Evolutionary conservation across 2,888 invertebrate species (phyloP).

Genomic region (Acronicta psi): DNA sequence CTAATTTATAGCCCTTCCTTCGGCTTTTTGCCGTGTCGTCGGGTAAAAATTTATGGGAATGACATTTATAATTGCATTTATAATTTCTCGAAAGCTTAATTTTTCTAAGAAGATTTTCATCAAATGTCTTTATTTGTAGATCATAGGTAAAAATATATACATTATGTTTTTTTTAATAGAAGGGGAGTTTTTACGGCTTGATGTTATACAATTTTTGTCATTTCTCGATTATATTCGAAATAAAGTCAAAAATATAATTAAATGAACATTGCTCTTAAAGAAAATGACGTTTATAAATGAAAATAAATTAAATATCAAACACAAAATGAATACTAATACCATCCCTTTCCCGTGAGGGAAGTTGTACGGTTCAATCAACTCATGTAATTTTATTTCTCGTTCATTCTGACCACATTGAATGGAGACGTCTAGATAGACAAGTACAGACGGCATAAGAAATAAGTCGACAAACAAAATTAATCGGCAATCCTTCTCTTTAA

Average conservation of each 20-base stretch:
- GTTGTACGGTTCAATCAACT: conserved; percentile 48
- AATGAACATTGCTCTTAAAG: conserved; percentile 31
- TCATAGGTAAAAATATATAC: too few species aligned
- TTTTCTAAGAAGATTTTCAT: too few species aligned
- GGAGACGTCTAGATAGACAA: not conserved
- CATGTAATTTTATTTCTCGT: conserved; percentile 48
- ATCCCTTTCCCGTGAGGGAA: conserved; percentile 29
- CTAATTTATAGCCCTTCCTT: too few species aligned
- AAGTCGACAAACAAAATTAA: too few species aligned
- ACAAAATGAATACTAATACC: conserved; percentile 31
- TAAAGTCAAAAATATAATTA: conserved; percentile 20
- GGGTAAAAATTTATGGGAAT: too few species aligned
- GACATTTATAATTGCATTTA: too few species aligned
- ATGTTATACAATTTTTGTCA: not conserved
- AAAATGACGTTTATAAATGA: conserved; percentile 25
- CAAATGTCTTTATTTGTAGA: too few species aligned
- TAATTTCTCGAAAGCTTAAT: too few species aligned
- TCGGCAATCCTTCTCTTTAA: too few species aligned
- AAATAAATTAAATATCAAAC: conserved; percentile 44
- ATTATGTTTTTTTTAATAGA: too few species aligned
- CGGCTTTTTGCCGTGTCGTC: too few species aligned
- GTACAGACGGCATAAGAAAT: not conserved
- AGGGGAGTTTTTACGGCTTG: too few species aligned
- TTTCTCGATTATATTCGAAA: not conserved
- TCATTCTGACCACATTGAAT: conserved; percentile 31